Base-by-base conservation (phyloP, 2,113 vertebrate species). In the Platycercus adscitus region DNA sequence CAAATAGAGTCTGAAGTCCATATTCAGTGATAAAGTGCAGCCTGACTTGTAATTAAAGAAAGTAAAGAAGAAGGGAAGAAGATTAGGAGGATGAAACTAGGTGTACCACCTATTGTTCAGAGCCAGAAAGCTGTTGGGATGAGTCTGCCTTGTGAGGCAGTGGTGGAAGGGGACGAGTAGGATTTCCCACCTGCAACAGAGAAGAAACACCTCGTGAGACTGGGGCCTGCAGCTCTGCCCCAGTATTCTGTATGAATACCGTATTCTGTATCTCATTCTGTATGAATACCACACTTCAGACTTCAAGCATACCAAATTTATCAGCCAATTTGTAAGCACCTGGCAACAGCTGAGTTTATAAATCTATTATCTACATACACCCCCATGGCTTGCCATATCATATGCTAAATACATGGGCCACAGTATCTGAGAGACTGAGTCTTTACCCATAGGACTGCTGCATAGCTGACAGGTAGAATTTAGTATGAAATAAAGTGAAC, bases 341-440 rank as follows among this genome's bases (percentile, higher is more conserved):
- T 80, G 66, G 78, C n/a, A 84, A 43, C 44, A 70, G 53, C 37
- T 52, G 73, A 89, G 70, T 41, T 91, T 91, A 61, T 83, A 91
- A 91, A 89, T 77, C 73, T 41, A 8, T 86, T 69, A 49, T 76
- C 14, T 94, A 43, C 31, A 4, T 31, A 9, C 4, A 50, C 7
- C 3, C 25, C 39, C 25, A 10, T 58, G 61, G n/a, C 37, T 85
- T 84, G 19, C 56, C n/a, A 46, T 58, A 23, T 65, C 26, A 13
- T 77, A 20, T 18, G 37, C 63, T 88, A 73, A 88, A 53, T 49
- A 35, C 60, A 11, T 0, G 2, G 29, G 41, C 64, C 23, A 41
- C 19, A 15, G 1, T 33, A 10, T 29, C 61, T 29, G n/a, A 53
- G 46, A 49, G 64, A 23, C 37, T 73, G 37, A 31, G 3, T 58